Conservation (phyloP, 1,140 invertebrate genomes). For the Proales similis region DNA sequence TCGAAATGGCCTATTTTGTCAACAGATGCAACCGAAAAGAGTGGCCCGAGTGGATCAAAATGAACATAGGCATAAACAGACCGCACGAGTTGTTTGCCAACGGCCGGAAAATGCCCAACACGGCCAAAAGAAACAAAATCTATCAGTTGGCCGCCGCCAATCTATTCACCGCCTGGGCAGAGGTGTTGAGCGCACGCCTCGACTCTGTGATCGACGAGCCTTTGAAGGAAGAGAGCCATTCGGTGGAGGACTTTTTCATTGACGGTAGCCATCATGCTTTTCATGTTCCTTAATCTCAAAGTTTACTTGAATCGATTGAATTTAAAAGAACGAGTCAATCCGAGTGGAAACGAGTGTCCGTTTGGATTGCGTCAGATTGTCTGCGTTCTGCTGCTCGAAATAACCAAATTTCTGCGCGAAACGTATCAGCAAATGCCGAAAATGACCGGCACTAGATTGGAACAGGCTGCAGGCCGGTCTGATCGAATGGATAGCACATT, state of each 20-base stretch:
- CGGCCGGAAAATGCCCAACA: conserved; percentile 7
- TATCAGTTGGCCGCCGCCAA: conserved; percentile 34
- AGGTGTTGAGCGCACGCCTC: conserved; percentile 5
- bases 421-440: conserved; percentile 68
- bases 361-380: conserved; percentile 81
- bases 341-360: conserved; percentile 76
- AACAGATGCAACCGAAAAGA: conserved; percentile 93
- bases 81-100: conserved; percentile 42
- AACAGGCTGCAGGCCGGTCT: conserved; percentile 44
- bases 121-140: conserved; percentile 9
- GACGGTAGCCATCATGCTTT: conserved; percentile 63
- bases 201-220: conserved; percentile 9
- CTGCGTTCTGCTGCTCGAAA: conserved; percentile 84
- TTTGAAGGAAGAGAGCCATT: conserved; percentile 5
- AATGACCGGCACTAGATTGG: conserved; percentile 44
- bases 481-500: conserved; percentile 49
- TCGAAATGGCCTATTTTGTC: conserved; percentile 92
- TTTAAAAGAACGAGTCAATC: conserved; percentile 70
- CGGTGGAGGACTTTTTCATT: conserved; percentile 83
- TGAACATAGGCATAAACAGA: conserved; percentile 67
- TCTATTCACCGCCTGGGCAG: conserved; percentile 29
- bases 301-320: conserved; percentile 8
- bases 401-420: conserved; percentile 90
- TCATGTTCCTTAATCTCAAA: background rate
- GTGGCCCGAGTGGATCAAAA: conserved; percentile 92